Evolutionary conservation across 2,797 vertebrate genomes (phyloP).

Genomic region (Intellagama lesueurii): DNA sequence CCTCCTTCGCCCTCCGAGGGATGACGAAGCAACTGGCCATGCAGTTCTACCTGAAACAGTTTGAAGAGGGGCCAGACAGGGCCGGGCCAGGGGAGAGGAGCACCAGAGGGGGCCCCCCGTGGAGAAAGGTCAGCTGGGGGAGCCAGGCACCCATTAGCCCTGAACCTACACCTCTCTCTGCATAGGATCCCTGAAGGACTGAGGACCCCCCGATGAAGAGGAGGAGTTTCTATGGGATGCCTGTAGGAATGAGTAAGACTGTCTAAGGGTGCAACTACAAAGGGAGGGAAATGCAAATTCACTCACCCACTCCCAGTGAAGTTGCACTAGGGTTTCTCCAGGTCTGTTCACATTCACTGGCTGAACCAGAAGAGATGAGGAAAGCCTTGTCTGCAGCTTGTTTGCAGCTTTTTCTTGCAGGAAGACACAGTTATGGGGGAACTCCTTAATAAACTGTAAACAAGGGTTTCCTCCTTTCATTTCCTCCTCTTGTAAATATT

Average conservation of each 20-base stretch:
- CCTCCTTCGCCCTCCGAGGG: slow-evolving; percentile 80
- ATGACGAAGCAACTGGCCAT: slow-evolving; percentile 84
- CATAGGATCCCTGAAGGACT: neutral
- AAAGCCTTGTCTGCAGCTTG: neutral
- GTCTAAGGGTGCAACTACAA: too few species aligned
- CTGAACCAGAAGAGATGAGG: neutral
- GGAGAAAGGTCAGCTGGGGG: neutral
- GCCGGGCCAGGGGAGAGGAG: rapidly evolving
- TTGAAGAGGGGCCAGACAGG: slow-evolving; percentile 67
- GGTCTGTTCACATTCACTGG: too few species aligned
- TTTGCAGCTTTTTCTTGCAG: neutral
- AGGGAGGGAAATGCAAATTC: too few species aligned
- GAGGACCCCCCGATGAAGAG: neutral
- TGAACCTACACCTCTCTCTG: neutral
- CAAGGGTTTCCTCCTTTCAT: too few species aligned
- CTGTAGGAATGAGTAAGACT: too few species aligned
- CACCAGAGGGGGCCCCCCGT: rapidly evolving
- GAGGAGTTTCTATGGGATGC: neutral
- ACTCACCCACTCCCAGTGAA: too few species aligned
- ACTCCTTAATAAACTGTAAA: too few species aligned
- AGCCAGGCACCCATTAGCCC: neutral
- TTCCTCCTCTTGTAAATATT: too few species aligned
- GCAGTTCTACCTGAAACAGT: slow-evolving; percentile 83
- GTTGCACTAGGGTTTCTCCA: too few species aligned
- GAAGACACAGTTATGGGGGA: too few species aligned